Evolutionary conservation across 2,797 vertebrate species (phyloP), one percentile per base, ranked within the genome.

Genomic region (Kryptopterus vitreolus): DNA sequence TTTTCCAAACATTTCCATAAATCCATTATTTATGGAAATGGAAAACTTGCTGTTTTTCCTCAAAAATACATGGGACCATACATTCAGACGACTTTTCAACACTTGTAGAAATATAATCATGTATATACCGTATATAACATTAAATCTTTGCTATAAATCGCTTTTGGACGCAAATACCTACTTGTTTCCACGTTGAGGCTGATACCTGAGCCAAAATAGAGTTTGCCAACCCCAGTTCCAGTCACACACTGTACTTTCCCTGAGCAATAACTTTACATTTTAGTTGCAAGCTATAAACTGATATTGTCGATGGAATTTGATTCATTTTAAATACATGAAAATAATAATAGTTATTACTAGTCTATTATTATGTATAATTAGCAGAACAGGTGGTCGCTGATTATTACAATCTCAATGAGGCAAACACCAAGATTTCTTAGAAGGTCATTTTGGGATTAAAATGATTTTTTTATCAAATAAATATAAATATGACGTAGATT

Each of bases 201-300:
- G 0, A 80, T 87, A 81, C 86, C 89, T 79, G 76, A 53, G 73
- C 87, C 75, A 81, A 90, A 89, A 71, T 77, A 26, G 8, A 88
- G 63, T 78, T 78, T 88, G 59, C 6, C 0, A 63, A 65, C 13
- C 6, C 58, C 1, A 69, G 58, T 79, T 35, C 78, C 82, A 62
- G 1, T 85, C 87, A 91, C 89, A 90, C 91, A 91, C 86, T 83
- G 78, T 73, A 76, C 71, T 53, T 31, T 59, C 20, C 10, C 73
- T 53, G 43, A 77, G 74, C 86, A 84, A 35, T 76, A 82, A 85
- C 72, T 35, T 48, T 15, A 50, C 33, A 7, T 3, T 62, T 4
- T 24, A 18, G 33, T 24, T 52, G 46, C 9, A 52, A 38, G 48
- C 1, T 48, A 10, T 43, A 62, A 26, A 76, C 20, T 48, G 22